Evolutionary conservation across 2,888 invertebrate genomes (phyloP), one percentile per base, ranked within the genome.

Genomic region (Amiota communis): DNA sequence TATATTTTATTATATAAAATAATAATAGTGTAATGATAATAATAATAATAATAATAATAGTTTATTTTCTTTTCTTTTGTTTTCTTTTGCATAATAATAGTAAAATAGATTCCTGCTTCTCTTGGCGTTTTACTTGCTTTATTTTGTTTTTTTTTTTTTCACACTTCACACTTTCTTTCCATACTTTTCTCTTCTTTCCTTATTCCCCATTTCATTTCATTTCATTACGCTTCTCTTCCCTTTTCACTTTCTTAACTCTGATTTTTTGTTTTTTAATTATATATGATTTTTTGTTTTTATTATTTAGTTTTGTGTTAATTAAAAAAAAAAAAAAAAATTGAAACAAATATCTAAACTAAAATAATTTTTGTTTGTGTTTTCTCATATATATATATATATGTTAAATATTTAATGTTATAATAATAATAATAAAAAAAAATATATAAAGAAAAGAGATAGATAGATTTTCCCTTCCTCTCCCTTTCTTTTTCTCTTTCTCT

Each of bases 21-120:
- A 59, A 59, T 11, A 6, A 59, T 17, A 59, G 20, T 17, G 36
- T 36, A 36, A 36, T 23, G 3, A 23, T 23, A 23, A 23, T 36
- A 36, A 36, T 36, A 2, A 36, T 36, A 36, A 36, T 36, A 36
- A 36, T 36, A 36, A 36, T 36, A 36, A 36, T 36, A 36, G 36
- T 36, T 36, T 36, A 36, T 36, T 36, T 36, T 36, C 36, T 36
- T 36, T 36, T 36, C 4, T 36, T 6, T 36, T 36, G 3, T 36
- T 2, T 59, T 59, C 20, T 59, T 59, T 0, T 59, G 2, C 11
- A 49, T 11, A 36, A 48, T 64, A 64, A 64, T 48, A 65, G 65
- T 65, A 65, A 65, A 65, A 65, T 65, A 65, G 48, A 65, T 65
- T 65, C 65, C 65, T 65, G 65, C 65, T 65, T 65, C 65, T 47